Evolutionary conservation across 2,113 vertebrate species (phyloP).

Genomic region (Mus spicilegus): DNA sequence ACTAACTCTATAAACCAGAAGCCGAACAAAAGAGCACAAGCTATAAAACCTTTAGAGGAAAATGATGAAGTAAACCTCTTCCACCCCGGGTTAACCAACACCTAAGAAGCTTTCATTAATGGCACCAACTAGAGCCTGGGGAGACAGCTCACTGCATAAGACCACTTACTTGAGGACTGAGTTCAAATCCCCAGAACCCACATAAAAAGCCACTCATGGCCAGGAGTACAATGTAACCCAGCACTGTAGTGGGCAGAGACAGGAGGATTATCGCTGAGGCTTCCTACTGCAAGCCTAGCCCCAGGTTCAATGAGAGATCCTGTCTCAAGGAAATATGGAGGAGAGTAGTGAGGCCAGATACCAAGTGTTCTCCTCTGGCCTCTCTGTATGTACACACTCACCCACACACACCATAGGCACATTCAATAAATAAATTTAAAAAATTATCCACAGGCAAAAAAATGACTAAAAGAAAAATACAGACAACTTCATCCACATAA

Average conservation of each 20-base stretch:
- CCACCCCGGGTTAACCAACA: not conserved
- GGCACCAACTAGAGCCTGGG: not conserved
- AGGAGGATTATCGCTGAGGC: not conserved
- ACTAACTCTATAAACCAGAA: not conserved
- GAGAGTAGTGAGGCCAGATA: no score
- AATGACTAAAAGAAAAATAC: not conserved
- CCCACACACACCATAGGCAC: not conserved
- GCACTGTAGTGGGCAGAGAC: no score
- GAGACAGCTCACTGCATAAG: not conserved
- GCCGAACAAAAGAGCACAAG: not conserved
- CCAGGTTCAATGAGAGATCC: not conserved
- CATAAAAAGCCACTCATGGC: not conserved
- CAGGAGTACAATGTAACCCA: not conserved
- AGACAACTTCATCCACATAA: not conserved
- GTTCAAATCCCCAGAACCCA: not conserved
- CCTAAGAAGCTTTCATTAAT: not conserved
- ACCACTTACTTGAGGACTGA: not conserved
- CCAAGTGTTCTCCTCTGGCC: no score
- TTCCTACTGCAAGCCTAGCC: not conserved
- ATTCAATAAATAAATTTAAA: not conserved
- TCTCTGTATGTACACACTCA: not conserved
- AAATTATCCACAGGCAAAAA: conserved; percentile 27
- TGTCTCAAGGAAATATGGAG: not conserved
- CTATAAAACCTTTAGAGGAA: conserved; percentile 24
- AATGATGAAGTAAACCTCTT: not conserved